Conservation (phyloP, 2,113 vertebrate genomes). For the Perca schrenkii region DNA sequence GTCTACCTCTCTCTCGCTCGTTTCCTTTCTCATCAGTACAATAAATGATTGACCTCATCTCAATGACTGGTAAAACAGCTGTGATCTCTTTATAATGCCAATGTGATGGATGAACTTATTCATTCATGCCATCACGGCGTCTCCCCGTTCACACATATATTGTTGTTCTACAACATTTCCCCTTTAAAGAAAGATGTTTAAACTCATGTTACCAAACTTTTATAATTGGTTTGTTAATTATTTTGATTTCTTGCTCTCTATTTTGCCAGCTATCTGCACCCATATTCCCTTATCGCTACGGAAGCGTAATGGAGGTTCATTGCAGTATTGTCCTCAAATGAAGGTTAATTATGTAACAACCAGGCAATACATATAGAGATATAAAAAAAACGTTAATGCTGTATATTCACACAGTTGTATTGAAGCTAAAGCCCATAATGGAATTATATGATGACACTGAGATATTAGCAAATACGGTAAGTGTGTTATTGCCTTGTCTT, state of each 20-base stretch:
- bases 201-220: slow-evolving; percentile 14
- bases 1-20: slow-evolving; percentile 53
- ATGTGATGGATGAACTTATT: slow-evolving; percentile 66
- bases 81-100: slow-evolving; percentile 61
- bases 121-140: slow-evolving; percentile 21
- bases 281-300: background rate
- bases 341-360: background rate
- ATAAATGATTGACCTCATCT: slow-evolving; percentile 74
- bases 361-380: background rate
- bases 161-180: slow-evolving; percentile 54
- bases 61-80: slow-evolving; percentile 54
- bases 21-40: slow-evolving; percentile 66
- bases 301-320: slow-evolving; percentile 1
- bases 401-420: background rate
- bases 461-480: background rate
- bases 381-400: slow-evolving; percentile 3
- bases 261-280: background rate
- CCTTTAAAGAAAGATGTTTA: slow-evolving; percentile 36
- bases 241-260: slow-evolving; percentile 15
- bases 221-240: slow-evolving; percentile 21
- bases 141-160: slow-evolving; percentile 20
- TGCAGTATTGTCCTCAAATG: background rate
- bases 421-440: background rate
- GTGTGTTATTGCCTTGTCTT: background rate
- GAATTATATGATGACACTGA: background rate